Evolutionary conservation across 2,888 invertebrate species (phyloP), one percentile per base, ranked within the genome.

Genomic region (Heliconius ethilla): DNA sequence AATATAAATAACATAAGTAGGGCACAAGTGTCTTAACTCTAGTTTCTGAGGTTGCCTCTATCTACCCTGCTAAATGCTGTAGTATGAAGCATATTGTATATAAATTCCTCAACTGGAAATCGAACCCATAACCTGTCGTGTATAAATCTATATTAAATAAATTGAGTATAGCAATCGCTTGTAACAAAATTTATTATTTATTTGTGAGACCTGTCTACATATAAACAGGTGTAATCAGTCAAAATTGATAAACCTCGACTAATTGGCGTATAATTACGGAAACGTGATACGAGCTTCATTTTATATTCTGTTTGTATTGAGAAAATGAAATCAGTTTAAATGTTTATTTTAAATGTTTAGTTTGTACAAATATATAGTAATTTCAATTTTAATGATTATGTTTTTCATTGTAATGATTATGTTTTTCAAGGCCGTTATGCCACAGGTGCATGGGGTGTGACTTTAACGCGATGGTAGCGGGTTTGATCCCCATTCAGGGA

Each of bases 191-290:
- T 22, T 18, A 18, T 27, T 27, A 29, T 18, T 22, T 45, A 74
- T 45, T 45, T 62, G 25, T 63, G 37, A 73, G 25, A 37, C n/a
- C 62, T 65, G 63, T 65, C 63, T 27, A 65, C 62, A 27, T 65
- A 45, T 63, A 63, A 63, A 40, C 45, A 63, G 63, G 4, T 74
- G 74, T 74, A 74, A 74, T 74, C 74, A 63, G 27, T 74, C 74
- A 63, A 63, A 74, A 74, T 74, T 74, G 74, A 74, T 63, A 74
- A 74, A 45, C 63, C 27, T 74, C 65, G 27, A 74, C 63, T 63
- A 74, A 74, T 74, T 74, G 63, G 74, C 45, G 63, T 65, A 63
- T 74, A 65, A 74, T 74, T 74, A 74, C 63, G 40, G 6, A 63
- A 18, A 74, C 45, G 40, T 65, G 27, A 74, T 74, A 45, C 74